Percentiles rank a stretch among this genome's conserved stretches.
These are phyloP conservation scores for Sebastes minor DNA, from an alignment of 2,797 vertebrate species.

Conservation along the genomic window DNA sequence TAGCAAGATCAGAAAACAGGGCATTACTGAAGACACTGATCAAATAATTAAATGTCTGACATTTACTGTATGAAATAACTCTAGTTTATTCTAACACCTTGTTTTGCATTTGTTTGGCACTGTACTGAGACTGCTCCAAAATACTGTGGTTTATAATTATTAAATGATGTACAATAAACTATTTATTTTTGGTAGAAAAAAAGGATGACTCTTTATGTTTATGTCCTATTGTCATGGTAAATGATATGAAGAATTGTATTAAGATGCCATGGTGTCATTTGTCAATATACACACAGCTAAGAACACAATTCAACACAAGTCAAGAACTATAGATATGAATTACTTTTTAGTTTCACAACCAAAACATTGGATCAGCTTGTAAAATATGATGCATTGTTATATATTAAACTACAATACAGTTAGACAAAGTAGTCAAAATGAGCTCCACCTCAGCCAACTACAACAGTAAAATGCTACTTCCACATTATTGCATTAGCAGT, in stretches of 20 bases:
- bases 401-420: not conserved
- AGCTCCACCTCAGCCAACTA: not conserved
- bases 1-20: not conserved
- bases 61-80: not conserved
- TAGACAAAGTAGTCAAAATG: not conserved
- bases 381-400: not conserved
- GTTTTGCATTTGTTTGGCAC: not conserved
- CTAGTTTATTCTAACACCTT: not conserved
- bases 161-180: not conserved
- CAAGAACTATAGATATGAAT: not conserved
- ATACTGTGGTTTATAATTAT: not conserved
- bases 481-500: not conserved
- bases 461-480: not conserved
- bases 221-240: not conserved
- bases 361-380: not conserved
- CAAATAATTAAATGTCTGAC: not conserved
- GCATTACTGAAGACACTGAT: not conserved
- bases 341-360: not conserved
- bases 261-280: not conserved
- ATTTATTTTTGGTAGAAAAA: not conserved
- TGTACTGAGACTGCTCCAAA: not conserved
- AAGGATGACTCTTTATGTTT: not conserved
- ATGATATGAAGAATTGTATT: not conserved
- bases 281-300: not conserved
- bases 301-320: not conserved